Evolutionary conservation across 2,888 invertebrate species (phyloP), one percentile per base, ranked within the genome.

Genomic region (Drosophila picticornis): DNA sequence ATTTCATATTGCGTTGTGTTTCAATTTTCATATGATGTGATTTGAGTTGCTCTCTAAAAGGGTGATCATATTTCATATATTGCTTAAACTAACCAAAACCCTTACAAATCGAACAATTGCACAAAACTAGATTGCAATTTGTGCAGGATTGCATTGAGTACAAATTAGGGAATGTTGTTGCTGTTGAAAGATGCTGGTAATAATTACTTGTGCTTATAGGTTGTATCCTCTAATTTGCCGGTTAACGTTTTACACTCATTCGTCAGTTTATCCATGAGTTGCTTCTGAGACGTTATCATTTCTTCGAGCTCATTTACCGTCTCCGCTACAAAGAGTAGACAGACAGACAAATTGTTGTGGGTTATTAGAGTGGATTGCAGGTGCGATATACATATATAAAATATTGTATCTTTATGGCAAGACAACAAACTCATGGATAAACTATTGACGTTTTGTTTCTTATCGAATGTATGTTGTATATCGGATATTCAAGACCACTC

Each of bases 251-350:
- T 97, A 95, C 97, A 97, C 95, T 97, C 97, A 93, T 95, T 95
- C 93, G 97, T 97, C 94, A 97, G 96, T 96, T 96, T 97, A 95
- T 97, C 97, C 96, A 97, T 96, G 96, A 97, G 96, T 95, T 96
- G 96, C 95, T 96, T 97, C 96, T 97, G 97, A 94, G 96, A 96
- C 94, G 96, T 96, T 94, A 97, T 96, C 96, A 97, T 96, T 94
- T 96, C 95, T 95, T 97, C 97, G 94, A 97, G 96, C 94, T 96
- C 97, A 94, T 96, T 96, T 94, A 97, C 97, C 93, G 97, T 97
- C 94, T 96, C 96, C 95, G 96, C 97, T 97, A 96, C 94, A 96
- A 95, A 93, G 76, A 84, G 85, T 87, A 75, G 81, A 80, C 87
- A 81, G 75, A 82, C 77, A 82, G 72, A 80, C 69, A 80, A 70